Evolutionary conservation across 2,113 vertebrate genomes (phyloP).

Genomic region (Callorhinus ursinus): DNA sequence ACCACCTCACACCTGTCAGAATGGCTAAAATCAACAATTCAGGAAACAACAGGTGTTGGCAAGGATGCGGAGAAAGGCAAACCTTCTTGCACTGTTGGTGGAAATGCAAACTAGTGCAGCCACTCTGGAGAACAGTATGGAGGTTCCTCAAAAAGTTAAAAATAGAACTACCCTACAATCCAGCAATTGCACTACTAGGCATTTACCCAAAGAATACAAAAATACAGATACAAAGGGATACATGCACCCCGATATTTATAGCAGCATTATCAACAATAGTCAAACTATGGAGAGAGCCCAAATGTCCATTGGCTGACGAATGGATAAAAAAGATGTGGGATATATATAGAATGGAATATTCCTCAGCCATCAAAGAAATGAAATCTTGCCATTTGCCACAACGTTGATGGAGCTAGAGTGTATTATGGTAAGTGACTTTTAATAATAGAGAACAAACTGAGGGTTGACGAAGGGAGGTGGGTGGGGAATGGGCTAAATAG

Average conservation of each 20-base stretch:
- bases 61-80: too few species aligned
- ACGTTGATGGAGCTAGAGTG: neutral
- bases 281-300: neutral
- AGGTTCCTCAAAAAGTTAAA: too few species aligned
- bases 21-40: too few species aligned
- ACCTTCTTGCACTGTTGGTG: too few species aligned
- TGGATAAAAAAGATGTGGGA: neutral
- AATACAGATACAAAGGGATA: neutral
- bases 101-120: too few species aligned
- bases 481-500: neutral
- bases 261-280: neutral
- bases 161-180: too few species aligned
- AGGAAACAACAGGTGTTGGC: too few species aligned
- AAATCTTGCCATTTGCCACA: neutral
- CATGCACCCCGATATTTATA: neutral
- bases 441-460: neutral
- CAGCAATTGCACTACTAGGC: neutral
- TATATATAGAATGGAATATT: neutral
- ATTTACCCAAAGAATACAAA: neutral
- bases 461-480: too few species aligned
- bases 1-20: too few species aligned
- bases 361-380: neutral
- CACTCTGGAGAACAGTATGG: too few species aligned
- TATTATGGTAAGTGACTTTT: neutral
- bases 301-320: neutral